phyloP scores from a whole-genome alignment of 2,113 vertebrate species.

The Melospiza georgiana region DNA sequence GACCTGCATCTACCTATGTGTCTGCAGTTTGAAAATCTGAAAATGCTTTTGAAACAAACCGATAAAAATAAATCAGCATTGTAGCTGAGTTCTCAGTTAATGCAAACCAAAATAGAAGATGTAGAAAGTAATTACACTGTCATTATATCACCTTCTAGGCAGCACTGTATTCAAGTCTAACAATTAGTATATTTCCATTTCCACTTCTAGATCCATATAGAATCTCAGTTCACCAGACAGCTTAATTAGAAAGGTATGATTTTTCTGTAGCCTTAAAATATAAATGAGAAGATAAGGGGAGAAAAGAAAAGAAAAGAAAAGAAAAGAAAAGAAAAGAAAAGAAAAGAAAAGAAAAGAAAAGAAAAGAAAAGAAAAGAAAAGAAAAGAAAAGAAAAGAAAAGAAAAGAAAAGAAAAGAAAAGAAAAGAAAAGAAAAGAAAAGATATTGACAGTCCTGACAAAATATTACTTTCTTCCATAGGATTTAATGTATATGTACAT shows the following conservation, averaged over 20 bases:
- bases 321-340: neutral
- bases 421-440: neutral
- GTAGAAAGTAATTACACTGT: neutral
- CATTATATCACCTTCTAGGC: neutral
- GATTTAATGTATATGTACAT: neutral
- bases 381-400: neutral
- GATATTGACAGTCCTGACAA: neutral
- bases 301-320: neutral
- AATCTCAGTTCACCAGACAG: neutral
- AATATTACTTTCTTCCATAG: neutral
- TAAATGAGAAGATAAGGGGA: neutral
- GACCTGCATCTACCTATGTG: conserved; percentile 21
- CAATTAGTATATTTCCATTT: neutral
- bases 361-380: neutral
- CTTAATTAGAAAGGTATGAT: neutral
- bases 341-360: neutral
- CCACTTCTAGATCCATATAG: neutral
- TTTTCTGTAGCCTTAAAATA: neutral
- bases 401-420: neutral
- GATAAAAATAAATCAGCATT: neutral
- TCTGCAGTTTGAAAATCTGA: conserved; percentile 19
- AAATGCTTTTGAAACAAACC: neutral
- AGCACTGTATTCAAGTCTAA: neutral
- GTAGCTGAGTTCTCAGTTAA: neutral
- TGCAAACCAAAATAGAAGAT: neutral